Base-by-base conservation (phyloP, 2,797 vertebrate species). In the Microhierax caerulescens region DNA sequence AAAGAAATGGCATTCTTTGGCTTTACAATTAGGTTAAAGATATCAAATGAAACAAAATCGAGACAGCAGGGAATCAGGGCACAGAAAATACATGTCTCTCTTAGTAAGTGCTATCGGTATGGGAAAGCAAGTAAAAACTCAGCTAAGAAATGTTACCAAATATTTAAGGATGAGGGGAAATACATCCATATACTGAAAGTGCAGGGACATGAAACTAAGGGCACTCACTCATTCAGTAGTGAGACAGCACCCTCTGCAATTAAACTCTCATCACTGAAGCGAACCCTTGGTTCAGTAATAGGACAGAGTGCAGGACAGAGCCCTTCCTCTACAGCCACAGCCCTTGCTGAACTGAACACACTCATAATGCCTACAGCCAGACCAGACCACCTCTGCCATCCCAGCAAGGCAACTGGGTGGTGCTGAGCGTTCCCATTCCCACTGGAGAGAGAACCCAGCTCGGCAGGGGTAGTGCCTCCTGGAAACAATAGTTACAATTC, bases 221-320 rank as follows among this genome's bases (percentile, higher is more conserved):
- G 45, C 11, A 20, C 32, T 43, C 19, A 34, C 34, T 79, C 32
- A 32, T 45, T 60, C n/a, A 22, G 39, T 4, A 56, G 63, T 10
- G 69, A 48, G 47, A 70, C 68, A 80, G 74, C 45, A 88, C 69
- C 69, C 74, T 88, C 63, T 65, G 73, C 63, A 75, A 91, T 34
- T 30, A 79, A 60, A 74, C 45, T 83, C 67, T 70, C 51, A 59
- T 51, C 54, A 63, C 41, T 45, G 72, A 86, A 93, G 65, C 24
- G 51, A 61, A 20, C 24, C n/a, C 36, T 36, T 45, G n/a, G 21
- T 65, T 54, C 39, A 50, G 18, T n/a, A 10, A 45, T 41, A 21
- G 0, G 0, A 27, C 6, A 36, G 39, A 50, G 47, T 34, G 50
- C 73, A 28, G 45, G n/a, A n/a, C n/a, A n/a, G n/a, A n/a, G 36